Conservation (phyloP, 92 coral and sea anemone species). For the Metridium senile region DNA sequence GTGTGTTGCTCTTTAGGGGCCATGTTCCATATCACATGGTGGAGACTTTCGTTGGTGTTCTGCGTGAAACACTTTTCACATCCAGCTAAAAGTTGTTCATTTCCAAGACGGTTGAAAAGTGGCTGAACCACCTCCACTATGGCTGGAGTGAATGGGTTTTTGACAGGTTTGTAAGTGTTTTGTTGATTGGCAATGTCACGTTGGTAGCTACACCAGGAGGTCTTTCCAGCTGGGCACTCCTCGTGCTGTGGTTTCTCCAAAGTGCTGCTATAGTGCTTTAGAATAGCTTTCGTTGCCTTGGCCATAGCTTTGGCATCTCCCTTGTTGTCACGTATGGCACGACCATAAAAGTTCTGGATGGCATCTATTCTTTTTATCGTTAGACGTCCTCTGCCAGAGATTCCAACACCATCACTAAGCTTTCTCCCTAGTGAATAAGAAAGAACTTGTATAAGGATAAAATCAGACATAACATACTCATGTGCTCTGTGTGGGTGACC, state of each 20-base stretch:
- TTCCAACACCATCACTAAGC: conserved; percentile 50
- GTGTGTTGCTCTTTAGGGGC: conserved; percentile 46
- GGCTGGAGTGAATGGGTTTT: conserved; percentile 41
- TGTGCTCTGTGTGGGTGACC: too few species aligned
- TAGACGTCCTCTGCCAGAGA: conserved; percentile 46
- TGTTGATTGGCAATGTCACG: conserved; percentile 23
- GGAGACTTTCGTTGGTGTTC: too few species aligned
- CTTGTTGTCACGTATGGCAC: conserved; percentile 27
- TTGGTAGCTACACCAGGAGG: conserved; percentile 60
- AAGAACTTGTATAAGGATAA: too few species aligned
- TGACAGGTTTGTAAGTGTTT: conserved; percentile 30
- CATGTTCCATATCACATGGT: conserved; percentile 58
- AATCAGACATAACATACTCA: too few species aligned
- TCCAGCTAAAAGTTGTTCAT: conserved; percentile 41
- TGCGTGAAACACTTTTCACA: too few species aligned
- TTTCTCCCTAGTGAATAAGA: too few species aligned
- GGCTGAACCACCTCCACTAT: conserved; percentile 40
- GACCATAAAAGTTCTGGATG: too few species aligned
- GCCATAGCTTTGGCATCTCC: conserved; percentile 53
- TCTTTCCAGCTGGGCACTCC: conserved; percentile 31
- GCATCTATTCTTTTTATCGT: conserved; percentile 43
- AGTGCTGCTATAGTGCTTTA: conserved; percentile 50
- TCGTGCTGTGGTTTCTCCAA: conserved; percentile 43
- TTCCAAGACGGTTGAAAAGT: conserved; percentile 51
- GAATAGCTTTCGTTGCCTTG: conserved; percentile 37